These are phyloP conservation scores for Harpegnathos saltator DNA, from an alignment of 1,140 invertebrate species.

Conservation along the genomic window DNA sequence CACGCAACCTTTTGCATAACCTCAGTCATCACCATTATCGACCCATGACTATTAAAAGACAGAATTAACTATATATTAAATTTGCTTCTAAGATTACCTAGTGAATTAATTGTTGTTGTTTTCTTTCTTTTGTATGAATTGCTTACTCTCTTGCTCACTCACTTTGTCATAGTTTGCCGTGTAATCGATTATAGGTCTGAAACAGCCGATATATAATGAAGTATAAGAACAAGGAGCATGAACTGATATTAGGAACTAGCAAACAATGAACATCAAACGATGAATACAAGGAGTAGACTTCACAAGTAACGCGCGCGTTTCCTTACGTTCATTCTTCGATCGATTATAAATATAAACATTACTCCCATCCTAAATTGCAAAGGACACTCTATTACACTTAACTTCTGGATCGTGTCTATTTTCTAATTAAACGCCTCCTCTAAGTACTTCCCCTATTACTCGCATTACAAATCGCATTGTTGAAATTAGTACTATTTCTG, in stretches of 20 bases:
- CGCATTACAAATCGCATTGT: constrained; percentile 7
- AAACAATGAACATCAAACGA: constrained; percentile 1
- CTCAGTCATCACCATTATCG: constrained; percentile 27
- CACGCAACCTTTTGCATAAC: not conserved
- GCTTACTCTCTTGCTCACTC: not conserved
- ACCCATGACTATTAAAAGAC: constrained; percentile 66
- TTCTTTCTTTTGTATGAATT: constrained; percentile 42
- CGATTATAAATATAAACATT: constrained; percentile 28
- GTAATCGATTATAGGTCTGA: constrained; percentile 14
- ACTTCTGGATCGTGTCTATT: constrained; percentile 2
- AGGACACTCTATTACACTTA: not conserved
- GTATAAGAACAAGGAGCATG: constrained; percentile 39
- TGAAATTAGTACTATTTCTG: not conserved
- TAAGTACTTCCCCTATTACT: constrained; percentile 16
- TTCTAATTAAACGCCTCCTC: constrained; percentile 31
- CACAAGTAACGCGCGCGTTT: not conserved
- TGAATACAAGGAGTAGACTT: not conserved
- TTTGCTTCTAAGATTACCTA: constrained; percentile 66
- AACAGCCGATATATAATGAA: constrained; percentile 43
- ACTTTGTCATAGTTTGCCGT: not conserved
- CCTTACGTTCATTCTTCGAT: not conserved
- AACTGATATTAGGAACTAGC: not conserved
- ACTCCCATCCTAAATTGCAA: not conserved
- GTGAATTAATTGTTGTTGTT: constrained; percentile 65
- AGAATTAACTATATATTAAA: constrained; percentile 66